Conservation (phyloP, 2,888 invertebrate species). For the Torymus aiolomorphi region DNA sequence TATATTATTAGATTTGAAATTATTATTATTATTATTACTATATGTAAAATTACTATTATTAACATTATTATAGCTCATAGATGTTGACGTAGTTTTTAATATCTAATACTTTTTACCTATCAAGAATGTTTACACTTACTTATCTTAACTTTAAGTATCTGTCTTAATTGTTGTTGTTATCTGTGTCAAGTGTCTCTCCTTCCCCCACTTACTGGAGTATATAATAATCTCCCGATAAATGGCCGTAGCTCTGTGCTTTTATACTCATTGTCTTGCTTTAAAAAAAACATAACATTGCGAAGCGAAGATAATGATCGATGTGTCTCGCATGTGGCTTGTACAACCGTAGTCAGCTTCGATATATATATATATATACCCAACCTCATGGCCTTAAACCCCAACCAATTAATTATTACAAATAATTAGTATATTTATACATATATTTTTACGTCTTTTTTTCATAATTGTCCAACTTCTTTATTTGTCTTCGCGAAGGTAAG, state of each 20-base stretch:
- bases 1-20: conserved; percentile 35
- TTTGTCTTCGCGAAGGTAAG: conserved; percentile 35
- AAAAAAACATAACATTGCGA: conserved; percentile 7
- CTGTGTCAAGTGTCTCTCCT: conserved; percentile 32
- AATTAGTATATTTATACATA: conserved; percentile 32
- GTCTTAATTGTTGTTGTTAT: conserved; percentile 39
- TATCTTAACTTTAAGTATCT: conserved; percentile 32
- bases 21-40: conserved; percentile 20
- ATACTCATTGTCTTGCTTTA: conserved; percentile 34
- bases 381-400: too few relatives aligned
- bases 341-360: conserved; percentile 46
- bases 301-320: conserved; percentile 26
- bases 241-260: conserved; percentile 34
- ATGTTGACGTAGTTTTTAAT: conserved; percentile 35
- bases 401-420: conserved; percentile 10
- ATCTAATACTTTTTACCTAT: conserved; percentile 23
- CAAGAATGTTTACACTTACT: conserved; percentile 35
- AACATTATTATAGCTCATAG: conserved; percentile 18
- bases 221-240: conserved; percentile 16
- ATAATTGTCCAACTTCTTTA: conserved; percentile 41
- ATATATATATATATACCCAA: conserved; percentile 22
- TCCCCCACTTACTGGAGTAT: conserved; percentile 7
- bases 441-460: conserved; percentile 37
- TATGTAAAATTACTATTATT: conserved; percentile 27
- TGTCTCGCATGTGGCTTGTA: conserved; percentile 54